Percentiles rank a stretch among this genome's conserved stretches.
phyloP scores from a whole-genome alignment of 2,113 vertebrate genomes.

The Spizaetus ornatus region DNA sequence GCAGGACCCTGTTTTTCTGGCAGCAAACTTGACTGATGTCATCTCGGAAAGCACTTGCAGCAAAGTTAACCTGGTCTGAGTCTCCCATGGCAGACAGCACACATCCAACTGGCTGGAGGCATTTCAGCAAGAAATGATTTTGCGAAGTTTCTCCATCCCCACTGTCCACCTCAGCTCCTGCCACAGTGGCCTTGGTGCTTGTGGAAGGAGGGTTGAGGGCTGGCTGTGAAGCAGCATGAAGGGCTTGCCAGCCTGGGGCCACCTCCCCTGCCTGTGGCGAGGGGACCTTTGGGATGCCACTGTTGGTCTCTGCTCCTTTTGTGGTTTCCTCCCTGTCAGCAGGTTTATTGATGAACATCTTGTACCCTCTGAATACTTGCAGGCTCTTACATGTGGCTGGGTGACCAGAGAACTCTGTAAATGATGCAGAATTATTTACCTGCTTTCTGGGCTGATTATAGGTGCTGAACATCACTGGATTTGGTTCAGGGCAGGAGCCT shows the following conservation, averaged over 20 bases:
- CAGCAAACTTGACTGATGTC: background rate
- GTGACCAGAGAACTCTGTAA: background rate
- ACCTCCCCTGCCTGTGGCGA: background rate
- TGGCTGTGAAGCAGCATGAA: background rate
- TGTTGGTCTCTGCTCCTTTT: background rate
- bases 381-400: background rate
- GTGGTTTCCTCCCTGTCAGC: background rate
- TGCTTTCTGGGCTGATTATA: background rate
- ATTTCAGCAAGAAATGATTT: background rate
- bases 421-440: background rate
- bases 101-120: background rate
- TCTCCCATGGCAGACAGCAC: background rate
- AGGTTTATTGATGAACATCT: background rate
- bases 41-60: fast-evolving
- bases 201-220: background rate
- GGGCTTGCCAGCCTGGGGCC: background rate
- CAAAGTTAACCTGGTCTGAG: background rate
- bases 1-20: background rate
- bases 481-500: background rate
- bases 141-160: background rate
- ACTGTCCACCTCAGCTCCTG: fast-evolving
- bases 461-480: background rate
- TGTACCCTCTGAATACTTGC: background rate
- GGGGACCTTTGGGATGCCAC: background rate
- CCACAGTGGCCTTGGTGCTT: fast-evolving